Conservation (phyloP, 2,888 invertebrate species). For the Drosophila tripunctata region DNA sequence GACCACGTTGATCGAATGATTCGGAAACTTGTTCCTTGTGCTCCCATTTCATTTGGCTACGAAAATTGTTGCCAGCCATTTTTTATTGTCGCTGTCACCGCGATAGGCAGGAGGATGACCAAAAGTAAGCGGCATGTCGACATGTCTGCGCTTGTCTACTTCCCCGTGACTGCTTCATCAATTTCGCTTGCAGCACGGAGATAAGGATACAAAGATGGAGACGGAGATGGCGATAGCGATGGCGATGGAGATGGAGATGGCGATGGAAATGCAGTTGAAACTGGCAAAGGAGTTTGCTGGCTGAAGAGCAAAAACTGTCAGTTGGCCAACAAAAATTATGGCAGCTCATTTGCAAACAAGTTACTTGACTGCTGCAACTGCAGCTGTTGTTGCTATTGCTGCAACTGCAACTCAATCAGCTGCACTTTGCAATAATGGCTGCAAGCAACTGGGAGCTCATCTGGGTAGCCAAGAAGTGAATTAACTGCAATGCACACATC, state of each 20-base stretch:
- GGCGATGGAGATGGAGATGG: not conserved
- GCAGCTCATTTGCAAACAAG: slow-evolving; percentile 75
- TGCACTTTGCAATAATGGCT: slow-evolving; percentile 62
- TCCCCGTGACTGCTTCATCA: slow-evolving; percentile 61
- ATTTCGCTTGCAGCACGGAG: slow-evolving; percentile 37
- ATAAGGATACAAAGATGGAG: slow-evolving; percentile 20
- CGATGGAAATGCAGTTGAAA: not conserved
- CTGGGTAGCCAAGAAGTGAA: slow-evolving; percentile 15
- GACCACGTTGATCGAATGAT: slow-evolving; percentile 68
- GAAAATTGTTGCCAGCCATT: slow-evolving; percentile 69
- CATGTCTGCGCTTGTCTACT: slow-evolving; percentile 51
- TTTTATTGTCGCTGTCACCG: slow-evolving; percentile 73
- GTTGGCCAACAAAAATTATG: slow-evolving; percentile 65
- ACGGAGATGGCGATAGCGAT: slow-evolving; percentile 2
- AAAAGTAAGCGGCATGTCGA: slow-evolving; percentile 18
- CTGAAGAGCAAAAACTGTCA: slow-evolving; percentile 20
- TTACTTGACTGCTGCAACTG: slow-evolving; percentile 47
- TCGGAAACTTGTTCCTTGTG: slow-evolving; percentile 50
- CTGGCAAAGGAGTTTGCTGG: not conserved
- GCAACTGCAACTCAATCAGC: slow-evolving; percentile 62
- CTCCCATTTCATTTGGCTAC: slow-evolving; percentile 67
- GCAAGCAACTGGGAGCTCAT: slow-evolving; percentile 14
- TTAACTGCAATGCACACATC: slow-evolving; percentile 34
- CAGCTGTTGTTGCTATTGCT: slow-evolving; percentile 25
- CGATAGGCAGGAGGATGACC: slow-evolving; percentile 52